Conservation (phyloP, 2,888 invertebrate species). For the Dendrolimus pini region DNA sequence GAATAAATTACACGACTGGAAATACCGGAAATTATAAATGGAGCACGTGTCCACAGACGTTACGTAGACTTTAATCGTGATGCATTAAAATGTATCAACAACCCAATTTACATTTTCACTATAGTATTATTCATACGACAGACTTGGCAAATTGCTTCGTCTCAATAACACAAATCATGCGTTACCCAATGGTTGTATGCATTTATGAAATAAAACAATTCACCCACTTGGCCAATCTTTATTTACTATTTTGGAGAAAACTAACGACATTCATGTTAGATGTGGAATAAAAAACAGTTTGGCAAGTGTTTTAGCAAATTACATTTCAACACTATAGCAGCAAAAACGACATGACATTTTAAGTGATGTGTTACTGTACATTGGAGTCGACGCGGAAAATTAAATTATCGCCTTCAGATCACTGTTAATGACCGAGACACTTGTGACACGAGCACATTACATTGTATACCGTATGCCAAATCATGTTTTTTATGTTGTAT, state of each 20-base stretch:
- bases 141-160: too few species aligned
- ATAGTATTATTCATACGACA: not conserved
- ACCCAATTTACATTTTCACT: not conserved
- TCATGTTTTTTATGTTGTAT: too few species aligned
- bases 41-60: not conserved
- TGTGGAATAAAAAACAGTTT: too few species aligned
- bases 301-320: too few species aligned
- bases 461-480: too few species aligned
- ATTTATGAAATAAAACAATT: too few species aligned
- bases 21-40: not conserved
- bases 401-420: conserved; percentile 38
- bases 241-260: too few species aligned
- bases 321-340: too few species aligned
- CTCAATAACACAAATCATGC: too few species aligned
- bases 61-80: not conserved
- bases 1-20: not conserved
- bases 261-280: too few species aligned
- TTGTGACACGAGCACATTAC: conserved; percentile 1
- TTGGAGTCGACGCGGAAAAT: conserved; percentile 18
- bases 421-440: conserved; percentile 29
- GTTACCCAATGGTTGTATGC: too few species aligned
- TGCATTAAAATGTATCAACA: not conserved
- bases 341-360: not conserved
- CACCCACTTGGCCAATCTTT: too few species aligned
- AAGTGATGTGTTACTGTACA: conserved; percentile 12